These are phyloP conservation scores for Peromyscus attwateri DNA, from an alignment of 2,797 vertebrate species.

Conservation along the genomic window DNA sequence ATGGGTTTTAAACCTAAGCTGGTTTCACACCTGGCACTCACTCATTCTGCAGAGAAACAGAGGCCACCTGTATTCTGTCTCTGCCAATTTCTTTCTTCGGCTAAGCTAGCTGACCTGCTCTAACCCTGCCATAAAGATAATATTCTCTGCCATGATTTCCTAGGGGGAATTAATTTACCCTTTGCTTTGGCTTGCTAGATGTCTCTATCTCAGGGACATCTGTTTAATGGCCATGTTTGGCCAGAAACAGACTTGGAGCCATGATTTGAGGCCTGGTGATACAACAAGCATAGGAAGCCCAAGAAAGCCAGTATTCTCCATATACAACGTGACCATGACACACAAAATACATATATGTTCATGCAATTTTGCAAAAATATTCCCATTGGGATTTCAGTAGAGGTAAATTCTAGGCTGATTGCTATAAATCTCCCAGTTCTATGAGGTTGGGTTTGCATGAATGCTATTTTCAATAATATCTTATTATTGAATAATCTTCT, in stretches of 20 bases:
- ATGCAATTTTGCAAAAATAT: not conserved
- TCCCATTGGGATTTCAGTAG: not conserved
- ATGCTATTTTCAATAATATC: slow-evolving; percentile 53
- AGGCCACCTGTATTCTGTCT: not conserved
- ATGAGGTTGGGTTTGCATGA: not conserved
- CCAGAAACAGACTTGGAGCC: not conserved
- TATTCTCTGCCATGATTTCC: not conserved
- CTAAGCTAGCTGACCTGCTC: not conserved
- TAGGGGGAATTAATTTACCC: slow-evolving; percentile 19
- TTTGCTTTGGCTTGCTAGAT: slow-evolving; percentile 28
- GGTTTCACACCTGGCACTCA: not conserved
- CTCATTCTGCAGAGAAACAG: not conserved
- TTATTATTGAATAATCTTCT: too few species aligned
- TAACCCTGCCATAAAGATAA: not conserved
- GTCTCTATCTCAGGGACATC: slow-evolving; percentile 4
- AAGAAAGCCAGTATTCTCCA: not conserved
- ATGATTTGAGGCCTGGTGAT: not conserved
- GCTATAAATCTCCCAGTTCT: not conserved
- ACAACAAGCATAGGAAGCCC: not conserved
- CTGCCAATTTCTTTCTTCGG: not conserved
- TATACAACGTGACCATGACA: not conserved
- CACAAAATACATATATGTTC: not conserved
- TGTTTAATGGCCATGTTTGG: slow-evolving; percentile 22
- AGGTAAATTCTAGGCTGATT: not conserved
- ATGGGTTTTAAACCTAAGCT: not conserved